A percentile compares a stretch with the other conserved stretches of the same genome.
Conservation (phyloP, 2,797 vertebrate species). For the Anolis apletophallus region DNA sequence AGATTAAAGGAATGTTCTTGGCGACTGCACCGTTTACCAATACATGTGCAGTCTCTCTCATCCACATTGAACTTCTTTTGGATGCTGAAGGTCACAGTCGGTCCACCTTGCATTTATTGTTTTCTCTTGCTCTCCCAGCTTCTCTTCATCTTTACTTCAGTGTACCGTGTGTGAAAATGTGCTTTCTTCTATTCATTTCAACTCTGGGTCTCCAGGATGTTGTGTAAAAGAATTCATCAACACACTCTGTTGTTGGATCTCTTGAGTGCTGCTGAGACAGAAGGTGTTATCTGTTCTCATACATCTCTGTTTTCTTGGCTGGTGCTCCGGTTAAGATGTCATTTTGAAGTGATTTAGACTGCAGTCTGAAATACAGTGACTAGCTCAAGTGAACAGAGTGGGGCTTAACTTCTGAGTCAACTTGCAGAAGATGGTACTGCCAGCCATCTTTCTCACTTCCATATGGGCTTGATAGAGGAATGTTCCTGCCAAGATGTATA, state of each 20-base stretch:
- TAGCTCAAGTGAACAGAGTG: background rate
- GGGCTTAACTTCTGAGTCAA: background rate
- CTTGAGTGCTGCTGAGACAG: background rate
- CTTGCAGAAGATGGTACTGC: background rate
- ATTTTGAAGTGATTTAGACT: background rate
- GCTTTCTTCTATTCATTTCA: background rate
- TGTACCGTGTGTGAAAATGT: background rate
- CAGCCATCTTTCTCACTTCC: background rate
- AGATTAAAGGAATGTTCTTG: conserved; percentile 48
- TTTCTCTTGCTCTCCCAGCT: background rate
- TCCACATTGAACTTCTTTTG: conserved; percentile 22
- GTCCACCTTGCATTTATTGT: background rate
- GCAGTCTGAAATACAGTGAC: background rate
- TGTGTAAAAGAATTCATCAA: background rate
- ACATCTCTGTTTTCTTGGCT: background rate
- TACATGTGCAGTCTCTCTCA: background rate
- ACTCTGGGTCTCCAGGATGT: too few species aligned
- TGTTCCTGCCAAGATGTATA: background rate
- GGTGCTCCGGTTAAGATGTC: background rate
- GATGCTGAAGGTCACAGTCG: background rate
- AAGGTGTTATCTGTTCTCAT: background rate
- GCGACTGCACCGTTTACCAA: conserved; percentile 4
- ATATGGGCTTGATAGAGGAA: background rate
- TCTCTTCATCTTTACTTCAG: background rate
- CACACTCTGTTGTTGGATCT: background rate